Base-by-base conservation (phyloP, 2,888 invertebrate genomes). In the Eupsilia transversa region DNA sequence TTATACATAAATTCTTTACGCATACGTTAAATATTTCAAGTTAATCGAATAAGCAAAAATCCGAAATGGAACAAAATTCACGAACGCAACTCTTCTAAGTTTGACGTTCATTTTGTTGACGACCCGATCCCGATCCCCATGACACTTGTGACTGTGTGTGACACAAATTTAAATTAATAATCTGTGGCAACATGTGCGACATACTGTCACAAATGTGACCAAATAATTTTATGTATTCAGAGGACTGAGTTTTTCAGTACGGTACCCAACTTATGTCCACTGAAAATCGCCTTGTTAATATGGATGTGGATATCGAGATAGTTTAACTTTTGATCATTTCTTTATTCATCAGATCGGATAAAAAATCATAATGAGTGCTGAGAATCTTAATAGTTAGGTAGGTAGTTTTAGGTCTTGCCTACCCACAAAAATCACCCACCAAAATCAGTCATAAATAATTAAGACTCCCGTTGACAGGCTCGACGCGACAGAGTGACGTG, bases 171-270 rank as follows among this genome's bases (percentile, higher is more conserved):
- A 38, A 46, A 35, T 56, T 33, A 66, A 3, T 56, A 30, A 33
- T 74, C 69, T 78, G 56, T 75, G 78, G 79, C 30, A 56, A n/a
- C 17, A 73, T 49, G 43, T 64, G 77, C 54, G 65, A 77, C 77
- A 76, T 41, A 27, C 20, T 76, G 17, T 43, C 23, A 61, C 7
- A 38, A 56, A 46, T 77, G 77, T 74, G 56, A 46, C 56, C 52
- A 74, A 64, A 17, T 63, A 35, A 23, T 63, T 30, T 43, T 27
- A 27, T 76, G 12, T 57, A 59, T 23, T 41, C n/a, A 20, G 4
- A 10, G 9, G n/a, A 23, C n/a, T 27, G 33, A 27, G 23, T 46
- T 57, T 72, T 43, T 72, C 43, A 27, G 12, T 23, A 30, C 10
- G 30, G 20, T 41, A 41, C 2, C 1, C 30, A 2, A 27, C 4